Evolutionary conservation across 2,797 vertebrate genomes (phyloP).

Genomic region (Pseudochirops corinnae): DNA sequence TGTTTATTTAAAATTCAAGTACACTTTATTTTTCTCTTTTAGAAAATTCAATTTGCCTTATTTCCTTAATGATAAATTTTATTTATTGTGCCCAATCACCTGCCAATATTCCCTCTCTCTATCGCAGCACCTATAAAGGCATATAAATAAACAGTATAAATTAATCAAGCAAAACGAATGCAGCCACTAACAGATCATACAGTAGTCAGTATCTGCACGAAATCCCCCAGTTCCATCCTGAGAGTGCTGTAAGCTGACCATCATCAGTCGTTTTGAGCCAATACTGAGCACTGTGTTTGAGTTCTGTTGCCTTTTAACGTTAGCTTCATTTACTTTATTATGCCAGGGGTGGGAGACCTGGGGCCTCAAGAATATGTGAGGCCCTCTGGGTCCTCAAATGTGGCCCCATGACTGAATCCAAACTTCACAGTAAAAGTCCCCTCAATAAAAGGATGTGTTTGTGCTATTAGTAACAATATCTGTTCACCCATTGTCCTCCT

Average conservation of each 20-base stretch:
- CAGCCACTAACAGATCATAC: too few species aligned
- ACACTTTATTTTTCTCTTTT: not conserved
- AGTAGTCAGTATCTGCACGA: not conserved
- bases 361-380: too few species aligned
- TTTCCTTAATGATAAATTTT: not conserved
- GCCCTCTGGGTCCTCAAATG: too few species aligned
- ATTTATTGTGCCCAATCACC: not conserved
- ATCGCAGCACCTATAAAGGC: not conserved
- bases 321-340: not conserved
- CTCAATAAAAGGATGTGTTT: too few species aligned
- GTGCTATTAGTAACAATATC: not conserved
- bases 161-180: not conserved
- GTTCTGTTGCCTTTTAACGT: not conserved
- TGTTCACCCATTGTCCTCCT: not conserved
- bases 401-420: too few species aligned
- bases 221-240: not conserved
- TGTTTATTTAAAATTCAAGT: slow-evolving; percentile 13
- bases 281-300: not conserved
- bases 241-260: not conserved
- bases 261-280: not conserved
- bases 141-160: not conserved
- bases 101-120: not conserved
- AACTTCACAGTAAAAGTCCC: too few species aligned
- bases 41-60: not conserved
- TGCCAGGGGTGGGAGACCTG: too few species aligned